Conservation (phyloP, 1,140 invertebrate genomes). For the Limonius californicus region DNA sequence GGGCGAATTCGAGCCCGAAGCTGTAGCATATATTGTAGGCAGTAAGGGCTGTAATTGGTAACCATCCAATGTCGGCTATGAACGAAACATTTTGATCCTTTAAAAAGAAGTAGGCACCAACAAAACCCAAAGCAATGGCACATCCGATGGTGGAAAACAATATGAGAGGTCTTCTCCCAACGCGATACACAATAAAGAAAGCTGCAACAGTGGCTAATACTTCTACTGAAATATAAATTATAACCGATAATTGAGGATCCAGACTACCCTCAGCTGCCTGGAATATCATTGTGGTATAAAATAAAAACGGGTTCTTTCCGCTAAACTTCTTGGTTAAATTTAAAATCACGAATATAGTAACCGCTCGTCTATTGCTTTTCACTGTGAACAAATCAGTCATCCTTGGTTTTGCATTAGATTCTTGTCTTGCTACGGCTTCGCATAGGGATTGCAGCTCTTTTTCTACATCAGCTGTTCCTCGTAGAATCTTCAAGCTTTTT, state of each 20-base stretch:
- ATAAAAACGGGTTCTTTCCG: conserved; percentile 62
- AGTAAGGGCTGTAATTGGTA: conserved; percentile 60
- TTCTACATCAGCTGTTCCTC: conserved; percentile 63
- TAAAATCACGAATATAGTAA: conserved; percentile 52
- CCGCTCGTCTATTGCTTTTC: conserved; percentile 48
- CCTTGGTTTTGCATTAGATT: conserved; percentile 36
- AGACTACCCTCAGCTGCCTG: conserved; percentile 43
- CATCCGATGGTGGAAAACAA: conserved; percentile 57
- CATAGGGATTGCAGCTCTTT: conserved; percentile 75
- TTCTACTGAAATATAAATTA: conserved; percentile 58
- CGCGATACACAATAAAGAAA: conserved; percentile 64
- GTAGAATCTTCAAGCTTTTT: conserved; percentile 69
- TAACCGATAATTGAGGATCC: conserved; percentile 47
- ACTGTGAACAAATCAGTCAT: conserved; percentile 51
- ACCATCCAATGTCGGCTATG: conserved; percentile 28
- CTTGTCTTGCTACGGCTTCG: conserved; percentile 35
- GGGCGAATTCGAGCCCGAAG: conserved; percentile 67
- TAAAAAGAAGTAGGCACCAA: conserved; percentile 60
- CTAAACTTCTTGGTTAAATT: conserved; percentile 59
- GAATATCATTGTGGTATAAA: conserved; percentile 60
- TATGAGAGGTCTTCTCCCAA: conserved; percentile 66
- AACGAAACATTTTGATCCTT: conserved; percentile 39
- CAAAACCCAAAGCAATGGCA: conserved; percentile 51
- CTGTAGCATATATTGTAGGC: conserved; percentile 67
- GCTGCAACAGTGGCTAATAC: conserved; percentile 69